Evolutionary conservation across 92 coral and sea anemone species (phyloP), one percentile per base, ranked within the genome.

Genomic region (Nematostella vectensis): DNA sequence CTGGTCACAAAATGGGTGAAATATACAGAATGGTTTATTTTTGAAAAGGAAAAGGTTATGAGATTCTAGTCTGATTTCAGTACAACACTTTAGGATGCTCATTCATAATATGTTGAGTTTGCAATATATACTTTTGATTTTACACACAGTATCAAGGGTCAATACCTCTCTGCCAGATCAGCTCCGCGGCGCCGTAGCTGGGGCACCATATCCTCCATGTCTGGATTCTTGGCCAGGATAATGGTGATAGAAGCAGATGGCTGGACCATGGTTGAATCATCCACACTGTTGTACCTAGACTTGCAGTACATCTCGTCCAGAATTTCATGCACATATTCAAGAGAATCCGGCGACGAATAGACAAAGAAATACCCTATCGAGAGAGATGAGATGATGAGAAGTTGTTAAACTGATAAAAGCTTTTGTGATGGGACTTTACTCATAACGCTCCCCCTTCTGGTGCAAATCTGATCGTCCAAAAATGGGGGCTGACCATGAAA

Each of bases 111-210:
- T n/a, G n/a, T n/a, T n/a, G n/a, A n/a, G n/a, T n/a, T n/a, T n/a
- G n/a, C n/a, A n/a, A n/a, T n/a, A n/a, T n/a, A n/a, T n/a, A n/a
- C n/a, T n/a, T n/a, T n/a, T n/a, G n/a, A n/a, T n/a, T n/a, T n/a
- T n/a, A n/a, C n/a, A n/a, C n/a, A n/a, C n/a, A n/a, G n/a, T n/a
- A n/a, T n/a, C n/a, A n/a, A n/a, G n/a, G n/a, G n/a, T n/a, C n/a
- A n/a, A n/a, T n/a, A 93, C 99, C 96, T 85, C 47, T 81, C 67
- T 1, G 87, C 89, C 40, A 93, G 60, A 29, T 82, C 88, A 27
- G 85, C 85, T 4, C 96, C 99, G 57, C 71, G 69, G 28, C 76
- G 69, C 27, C 96, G 73, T 60, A 93, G 56, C 24, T 70, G 78
- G 37, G 81, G 79, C 33, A 86, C 68, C 10, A 74, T 63, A 42